Conservation (phyloP, 2,888 invertebrate species). For the Drosophila planitibia region DNA sequence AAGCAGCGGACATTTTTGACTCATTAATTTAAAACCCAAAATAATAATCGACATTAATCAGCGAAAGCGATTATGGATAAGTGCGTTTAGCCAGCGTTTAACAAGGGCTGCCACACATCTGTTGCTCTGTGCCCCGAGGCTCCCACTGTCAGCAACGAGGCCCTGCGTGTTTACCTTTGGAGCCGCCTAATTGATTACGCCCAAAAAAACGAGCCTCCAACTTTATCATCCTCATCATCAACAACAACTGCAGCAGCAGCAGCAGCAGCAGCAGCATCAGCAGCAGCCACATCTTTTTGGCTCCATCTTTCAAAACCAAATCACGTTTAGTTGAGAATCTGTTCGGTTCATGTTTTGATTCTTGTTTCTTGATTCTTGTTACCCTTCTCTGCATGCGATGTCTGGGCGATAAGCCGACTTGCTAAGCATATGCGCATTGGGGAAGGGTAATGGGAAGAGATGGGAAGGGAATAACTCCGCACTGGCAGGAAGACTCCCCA, state of each 20-base stretch:
- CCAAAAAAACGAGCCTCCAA: conserved; percentile 37
- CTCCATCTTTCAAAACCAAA: conserved; percentile 25
- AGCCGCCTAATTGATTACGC: conserved; percentile 75
- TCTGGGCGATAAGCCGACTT: conserved; percentile 41
- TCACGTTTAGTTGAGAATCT: conserved; percentile 29
- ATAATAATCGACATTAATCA: conserved; percentile 79
- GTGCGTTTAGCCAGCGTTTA: conserved; percentile 55
- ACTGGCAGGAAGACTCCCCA: conserved; percentile 37
- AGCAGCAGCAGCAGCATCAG: conserved; percentile 6
- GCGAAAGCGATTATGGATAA: conserved; percentile 71
- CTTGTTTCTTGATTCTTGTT: conserved; percentile 2
- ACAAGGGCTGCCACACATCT: conserved; percentile 3
- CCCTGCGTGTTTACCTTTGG: conserved; percentile 69
- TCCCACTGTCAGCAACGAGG: conserved; percentile 42
- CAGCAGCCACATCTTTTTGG: not conserved
- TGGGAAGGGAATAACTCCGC: not conserved
- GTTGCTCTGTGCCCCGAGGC: conserved; percentile 9
- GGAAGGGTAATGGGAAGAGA: conserved; percentile 1
- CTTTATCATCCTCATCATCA: conserved; percentile 37
- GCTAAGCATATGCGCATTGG: conserved; percentile 2
- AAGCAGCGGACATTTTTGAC: conserved; percentile 25
- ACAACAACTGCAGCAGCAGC: conserved; percentile 7
- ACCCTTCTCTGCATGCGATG: conserved; percentile 33
- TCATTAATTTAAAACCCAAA: conserved; percentile 54
- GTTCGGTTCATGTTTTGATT: conserved; percentile 4